Evolutionary conservation across 2,888 invertebrate species (phyloP), one percentile per base, ranked within the genome.

Genomic region (Rhimphoctona megacephalus): DNA sequence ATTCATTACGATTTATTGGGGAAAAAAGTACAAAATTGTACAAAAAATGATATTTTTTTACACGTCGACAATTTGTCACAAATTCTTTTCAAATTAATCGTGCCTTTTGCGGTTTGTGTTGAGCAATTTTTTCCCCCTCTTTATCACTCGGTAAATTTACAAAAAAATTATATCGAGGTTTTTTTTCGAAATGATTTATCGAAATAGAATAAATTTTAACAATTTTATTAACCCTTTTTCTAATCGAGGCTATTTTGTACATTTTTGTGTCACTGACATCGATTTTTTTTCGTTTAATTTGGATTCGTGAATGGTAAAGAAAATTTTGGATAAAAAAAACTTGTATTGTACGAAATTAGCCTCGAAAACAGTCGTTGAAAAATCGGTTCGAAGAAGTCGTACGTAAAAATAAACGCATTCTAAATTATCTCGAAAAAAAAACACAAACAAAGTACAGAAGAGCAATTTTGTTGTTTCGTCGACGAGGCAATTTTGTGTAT

Each of bases 171-270:
- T 8, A 2, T 7, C 14, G 14, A 1, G 11, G 1, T 0, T 19
- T 70, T 70, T 77, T 87, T 83, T 73, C 52, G 69, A 85, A 86
- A 78, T 33, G 89, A 39, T 39, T 19, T 9, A n/a, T 17, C 88
- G 83, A 66, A 70, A 84, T 89, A 86, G 80, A 85, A 83, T 83
- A 88, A 86, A 87, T 61, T 61, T 74, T 57, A 17, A 14, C 25
- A 14, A 7, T 57, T 57, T 14, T 57, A n/a, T 57, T 25, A 2
- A 4, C 3, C 25, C 25, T 25, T 25, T 57, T 4, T 25, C 2
- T 1, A 25, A 57, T 57, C 25, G 25, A 49, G 11, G 11, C 43
- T 19, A 19, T 49, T 49, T 49, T 49, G 0, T 19, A 4, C 2
- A 49, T 49, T 49, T 49, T 49, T 17, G 4, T 19, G 49, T 0